Conservation (phyloP, 2,113 vertebrate genomes). For the Talpa occidentalis region DNA sequence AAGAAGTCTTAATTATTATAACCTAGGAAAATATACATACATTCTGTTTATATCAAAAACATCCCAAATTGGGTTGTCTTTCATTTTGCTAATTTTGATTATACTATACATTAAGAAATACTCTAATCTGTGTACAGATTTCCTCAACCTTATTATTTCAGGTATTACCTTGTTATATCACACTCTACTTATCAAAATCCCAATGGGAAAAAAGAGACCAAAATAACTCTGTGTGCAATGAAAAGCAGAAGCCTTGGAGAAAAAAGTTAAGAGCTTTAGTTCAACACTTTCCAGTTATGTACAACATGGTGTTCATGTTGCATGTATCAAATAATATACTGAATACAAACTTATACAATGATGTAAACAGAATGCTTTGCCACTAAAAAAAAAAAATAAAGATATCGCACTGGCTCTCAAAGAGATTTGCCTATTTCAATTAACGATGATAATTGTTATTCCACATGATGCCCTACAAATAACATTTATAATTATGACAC, state of each 20-base stretch:
- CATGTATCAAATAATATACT: background rate
- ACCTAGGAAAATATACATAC: background rate
- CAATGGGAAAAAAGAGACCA: background rate
- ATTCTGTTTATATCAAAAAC: conserved; percentile 30
- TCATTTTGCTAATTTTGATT: conserved; percentile 61
- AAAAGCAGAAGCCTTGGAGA: background rate
- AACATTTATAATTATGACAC: background rate
- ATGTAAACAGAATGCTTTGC: background rate
- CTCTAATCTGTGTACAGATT: conserved; percentile 15
- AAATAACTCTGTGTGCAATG: background rate
- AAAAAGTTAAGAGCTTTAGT: background rate
- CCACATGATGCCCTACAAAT: background rate
- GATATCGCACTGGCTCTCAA: background rate
- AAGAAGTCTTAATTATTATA: background rate
- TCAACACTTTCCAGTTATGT: background rate
- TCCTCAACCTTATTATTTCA: conserved; percentile 41
- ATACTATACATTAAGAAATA: conserved; percentile 61
- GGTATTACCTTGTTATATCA: conserved; percentile 36
- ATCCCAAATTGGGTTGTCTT: background rate
- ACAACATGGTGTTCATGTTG: background rate
- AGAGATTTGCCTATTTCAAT: background rate
- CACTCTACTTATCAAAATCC: background rate
- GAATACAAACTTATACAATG: background rate
- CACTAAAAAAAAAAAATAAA: background rate
- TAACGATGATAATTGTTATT: background rate